These are phyloP conservation scores for Echinops telfairi DNA, from an alignment of 2,113 vertebrate genomes.

Conservation along the genomic window DNA sequence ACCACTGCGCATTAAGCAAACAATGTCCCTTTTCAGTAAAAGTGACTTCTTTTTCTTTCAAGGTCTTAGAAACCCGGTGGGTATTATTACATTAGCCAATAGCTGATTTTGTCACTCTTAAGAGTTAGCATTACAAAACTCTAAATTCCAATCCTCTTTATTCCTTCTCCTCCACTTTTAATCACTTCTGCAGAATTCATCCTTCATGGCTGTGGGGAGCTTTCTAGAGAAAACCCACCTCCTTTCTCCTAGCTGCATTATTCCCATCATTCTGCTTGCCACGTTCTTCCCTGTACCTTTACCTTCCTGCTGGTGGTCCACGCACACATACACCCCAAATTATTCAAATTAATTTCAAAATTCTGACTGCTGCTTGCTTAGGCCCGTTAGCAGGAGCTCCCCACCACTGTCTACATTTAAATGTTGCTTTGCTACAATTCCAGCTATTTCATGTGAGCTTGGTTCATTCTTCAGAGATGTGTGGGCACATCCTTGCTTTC, in stretches of 20 bases:
- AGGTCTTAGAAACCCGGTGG: not conserved
- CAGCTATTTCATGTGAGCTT: not conserved
- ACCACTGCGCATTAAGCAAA: not conserved
- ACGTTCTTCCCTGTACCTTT: not conserved
- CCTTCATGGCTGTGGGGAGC: not conserved
- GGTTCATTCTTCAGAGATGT: not conserved
- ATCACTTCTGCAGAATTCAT: not conserved
- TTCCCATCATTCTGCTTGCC: not conserved
- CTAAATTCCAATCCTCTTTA: not conserved
- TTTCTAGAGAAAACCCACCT: not conserved
- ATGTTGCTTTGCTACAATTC: not conserved
- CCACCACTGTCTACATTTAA: not conserved
- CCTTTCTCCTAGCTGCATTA: not conserved
- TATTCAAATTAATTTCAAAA: slow-evolving; percentile 25
- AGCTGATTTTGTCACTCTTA: slow-evolving; percentile 7
- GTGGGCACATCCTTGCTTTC: not conserved
- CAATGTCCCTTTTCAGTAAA: not conserved
- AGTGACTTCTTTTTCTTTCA: slow-evolving; percentile 13
- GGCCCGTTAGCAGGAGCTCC: not conserved
- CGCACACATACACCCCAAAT: not conserved
- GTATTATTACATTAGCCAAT: not conserved
- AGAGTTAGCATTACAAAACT: not conserved
- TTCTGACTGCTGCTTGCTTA: not conserved
- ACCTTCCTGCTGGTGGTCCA: too few relatives aligned
- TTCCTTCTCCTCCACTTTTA: not conserved